Base-by-base conservation (phyloP, 2,113 vertebrate genomes). In the Erythrolamprus reginae region DNA sequence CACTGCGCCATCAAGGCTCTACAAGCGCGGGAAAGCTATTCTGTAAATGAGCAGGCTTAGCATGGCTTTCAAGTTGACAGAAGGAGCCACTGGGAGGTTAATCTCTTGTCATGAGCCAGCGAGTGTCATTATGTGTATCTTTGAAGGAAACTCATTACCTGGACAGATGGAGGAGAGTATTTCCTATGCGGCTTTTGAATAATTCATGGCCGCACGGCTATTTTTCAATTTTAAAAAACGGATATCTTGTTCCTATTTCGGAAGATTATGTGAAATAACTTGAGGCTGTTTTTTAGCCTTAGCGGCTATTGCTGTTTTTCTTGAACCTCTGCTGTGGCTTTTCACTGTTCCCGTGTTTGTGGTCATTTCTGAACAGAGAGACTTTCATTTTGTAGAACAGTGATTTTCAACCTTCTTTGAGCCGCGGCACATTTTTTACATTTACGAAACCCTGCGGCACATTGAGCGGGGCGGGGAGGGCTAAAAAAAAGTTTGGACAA, bases 231-330 rank as follows among this genome's bases (percentile, higher is more conserved):
- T 82, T 28, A 13, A 28, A 65, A 13, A n/a, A 65, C 26, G 10
- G 77, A 90, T 53, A 61, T 48, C 84, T 87, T 87, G 50, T 87
- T 55, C 51, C 50, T 82, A 28, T 52, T 26, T 90, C 38, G 52
- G 89, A 90, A 86, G 56, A 38, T 42, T 51, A 86, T 70, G 53
- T 53, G 84, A 86, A 86, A 86, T 53, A 26, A 45, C 58, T 47
- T 23, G 56, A 6, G 12, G n/a, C 42, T 93, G 56, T 93, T 95
- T 95, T 94, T 92, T 82, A 93, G 61, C 85, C 91, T 50, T 52
- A 70, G 28, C 86, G 85, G 89, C 17, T 21, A 17, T 45, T 42
- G 88, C 48, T 86, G 52, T 56, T 89, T 17, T 42, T 1, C 92
- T 88, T 94, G 88, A 93, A 91, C 90, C 84, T 38, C 26, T 92